Conservation (phyloP, 2,113 vertebrate species). For the Dinomys branickii region DNA sequence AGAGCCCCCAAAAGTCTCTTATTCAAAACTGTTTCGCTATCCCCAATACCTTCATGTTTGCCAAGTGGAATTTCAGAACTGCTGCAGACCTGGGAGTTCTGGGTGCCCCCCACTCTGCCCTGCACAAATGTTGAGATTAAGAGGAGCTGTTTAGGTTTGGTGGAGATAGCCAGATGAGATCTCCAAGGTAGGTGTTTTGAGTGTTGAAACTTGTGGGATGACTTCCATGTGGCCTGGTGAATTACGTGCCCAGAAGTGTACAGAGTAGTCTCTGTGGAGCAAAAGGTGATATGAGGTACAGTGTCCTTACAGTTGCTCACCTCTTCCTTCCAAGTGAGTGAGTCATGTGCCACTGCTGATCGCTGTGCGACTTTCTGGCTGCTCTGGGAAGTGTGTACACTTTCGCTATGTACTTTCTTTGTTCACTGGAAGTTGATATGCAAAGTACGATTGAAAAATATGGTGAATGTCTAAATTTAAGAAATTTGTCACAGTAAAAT, state of each 20-base stretch:
- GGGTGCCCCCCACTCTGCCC: background rate
- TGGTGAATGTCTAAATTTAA: background rate
- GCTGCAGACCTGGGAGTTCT: background rate
- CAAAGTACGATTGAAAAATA: background rate
- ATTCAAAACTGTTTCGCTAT: background rate
- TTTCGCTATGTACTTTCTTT: background rate
- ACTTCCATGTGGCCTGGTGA: background rate
- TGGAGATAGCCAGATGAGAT: background rate
- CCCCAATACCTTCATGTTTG: fast-evolving
- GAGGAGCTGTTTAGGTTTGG: background rate
- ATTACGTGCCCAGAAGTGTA: background rate
- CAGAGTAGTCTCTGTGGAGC: background rate
- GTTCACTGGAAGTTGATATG: background rate
- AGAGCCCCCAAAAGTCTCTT: background rate
- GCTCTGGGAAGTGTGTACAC: background rate
- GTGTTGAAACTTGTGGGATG: background rate
- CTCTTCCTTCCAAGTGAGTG: background rate
- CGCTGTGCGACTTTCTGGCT: background rate
- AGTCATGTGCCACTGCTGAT: background rate
- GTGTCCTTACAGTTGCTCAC: background rate
- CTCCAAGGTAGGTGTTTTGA: background rate
- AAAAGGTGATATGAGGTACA: background rate
- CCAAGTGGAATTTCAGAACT: too few species aligned
- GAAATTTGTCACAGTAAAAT: background rate
- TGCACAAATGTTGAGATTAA: background rate